These are phyloP conservation scores for Coenonympha glycerion DNA, from an alignment of 2,888 invertebrate species.

Conservation along the genomic window DNA sequence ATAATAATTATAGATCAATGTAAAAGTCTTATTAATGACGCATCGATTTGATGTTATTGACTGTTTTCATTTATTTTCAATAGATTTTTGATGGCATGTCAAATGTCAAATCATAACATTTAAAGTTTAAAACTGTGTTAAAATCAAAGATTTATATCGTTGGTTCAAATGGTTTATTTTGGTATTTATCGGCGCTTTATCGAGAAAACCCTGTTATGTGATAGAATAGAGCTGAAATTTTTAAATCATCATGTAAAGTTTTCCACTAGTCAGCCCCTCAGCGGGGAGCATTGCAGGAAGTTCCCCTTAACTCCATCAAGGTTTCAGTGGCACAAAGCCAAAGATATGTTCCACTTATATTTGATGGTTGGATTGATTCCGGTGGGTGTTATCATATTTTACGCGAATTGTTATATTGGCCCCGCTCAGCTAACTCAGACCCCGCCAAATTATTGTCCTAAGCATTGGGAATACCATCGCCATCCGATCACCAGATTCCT, in stretches of 20 bases:
- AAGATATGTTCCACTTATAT: conserved; percentile 88
- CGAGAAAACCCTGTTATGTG: conserved; percentile 3
- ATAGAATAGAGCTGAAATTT: conserved; percentile 22
- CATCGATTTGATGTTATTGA: no score
- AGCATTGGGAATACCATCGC: conserved; percentile 91
- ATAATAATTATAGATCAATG: no score
- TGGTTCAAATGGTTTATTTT: conserved; percentile 1
- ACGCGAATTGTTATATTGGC: conserved; percentile 86
- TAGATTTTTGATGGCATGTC: neutral
- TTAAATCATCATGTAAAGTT: conserved; percentile 55
- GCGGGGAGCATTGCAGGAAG: conserved; percentile 67
- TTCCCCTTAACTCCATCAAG: conserved; percentile 80
- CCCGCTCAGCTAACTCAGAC: conserved; percentile 86
- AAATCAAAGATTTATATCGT: no score
- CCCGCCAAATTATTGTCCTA: conserved; percentile 88
- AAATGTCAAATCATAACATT: neutral
- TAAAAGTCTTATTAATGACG: no score
- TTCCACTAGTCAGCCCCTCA: conserved; percentile 56
- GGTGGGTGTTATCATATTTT: conserved; percentile 76
- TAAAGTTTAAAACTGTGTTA: no score
- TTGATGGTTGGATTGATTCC: conserved; percentile 85
- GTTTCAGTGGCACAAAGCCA: conserved; percentile 90
- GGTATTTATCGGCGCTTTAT: neutral
- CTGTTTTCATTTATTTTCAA: no score
- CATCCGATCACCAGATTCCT: conserved; percentile 68